Evolutionary conservation across 2,113 vertebrate species (phyloP), one percentile per base, ranked within the genome.

Genomic region (Cyprinodon tularosa): DNA sequence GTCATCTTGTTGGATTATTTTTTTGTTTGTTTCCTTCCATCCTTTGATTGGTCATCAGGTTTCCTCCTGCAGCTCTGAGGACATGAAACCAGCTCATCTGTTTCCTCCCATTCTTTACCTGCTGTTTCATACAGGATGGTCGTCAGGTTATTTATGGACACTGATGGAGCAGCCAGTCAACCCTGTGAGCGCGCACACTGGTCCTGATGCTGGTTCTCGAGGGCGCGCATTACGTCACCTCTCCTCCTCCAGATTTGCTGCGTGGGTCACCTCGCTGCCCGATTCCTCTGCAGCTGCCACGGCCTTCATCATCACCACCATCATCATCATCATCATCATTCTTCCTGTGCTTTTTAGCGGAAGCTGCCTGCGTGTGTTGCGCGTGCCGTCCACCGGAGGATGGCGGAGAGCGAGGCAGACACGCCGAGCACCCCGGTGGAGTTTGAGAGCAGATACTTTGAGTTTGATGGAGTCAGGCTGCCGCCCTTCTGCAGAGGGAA

Each of bases 361-460:
- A 57, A 57, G 14, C 38, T n/a, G 39, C 60, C 65, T 60, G 15
- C 45, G 60, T 65, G 61, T 20, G 73, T 37, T 75, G 47, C 62
- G 47, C 65, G 2, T 66, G 47, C 47, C 13, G 3, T 63, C 2
- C 15, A 39, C 40, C 9, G 66, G 73, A 96, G 89, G 89, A 99
- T 99, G 97, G 97, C 97, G 79, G 97, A 98, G 89, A 98, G 97
- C 94, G 97, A 98, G 85, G 96, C 95, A 80, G 96, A 97, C 91
- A 98, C 97, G 83, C 97, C 97, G 84, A 95, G 97, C 94, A 98
- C 97, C 39, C 97, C 97, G 8, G 96, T 96, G 39, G 97, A 99
- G 93, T 98, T 97, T 86, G 97, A 98, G 92, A 99, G 97, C 95
- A 98, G 97, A 92, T 99, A 99, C 91, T 98, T 98, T 88, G 97